These are phyloP conservation scores for Bhutanitis thaidina DNA, from an alignment of 2,888 invertebrate genomes.

Conservation along the genomic window DNA sequence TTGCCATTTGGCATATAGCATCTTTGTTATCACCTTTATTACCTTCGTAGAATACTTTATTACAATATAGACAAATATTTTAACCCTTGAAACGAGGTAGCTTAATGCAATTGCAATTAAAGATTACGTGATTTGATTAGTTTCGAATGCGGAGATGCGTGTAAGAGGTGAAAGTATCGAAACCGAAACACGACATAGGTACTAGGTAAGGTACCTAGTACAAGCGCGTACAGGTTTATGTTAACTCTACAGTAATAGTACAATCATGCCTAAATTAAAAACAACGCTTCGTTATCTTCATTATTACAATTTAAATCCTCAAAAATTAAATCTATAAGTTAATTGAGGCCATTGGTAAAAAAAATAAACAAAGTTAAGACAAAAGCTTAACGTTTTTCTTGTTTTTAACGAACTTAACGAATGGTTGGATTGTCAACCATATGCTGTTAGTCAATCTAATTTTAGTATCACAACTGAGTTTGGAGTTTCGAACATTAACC, in stretches of 20 bases:
- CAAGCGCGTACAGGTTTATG: slow-evolving; percentile 53
- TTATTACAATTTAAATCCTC: neutral
- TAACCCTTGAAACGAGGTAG: neutral
- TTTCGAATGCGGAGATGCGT: slow-evolving; percentile 40
- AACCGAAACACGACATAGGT: too few species aligned
- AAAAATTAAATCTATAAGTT: too few species aligned
- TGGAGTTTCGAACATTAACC: slow-evolving; percentile 6
- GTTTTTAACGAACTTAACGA: slow-evolving; percentile 11
- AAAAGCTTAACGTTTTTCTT: slow-evolving; percentile 8
- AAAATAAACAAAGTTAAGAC: neutral
- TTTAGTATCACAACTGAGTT: slow-evolving; percentile 22
- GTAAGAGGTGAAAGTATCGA: slow-evolving; percentile 68
- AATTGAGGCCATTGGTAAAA: neutral
- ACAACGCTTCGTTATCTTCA: slow-evolving; percentile 12
- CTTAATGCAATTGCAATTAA: neutral
- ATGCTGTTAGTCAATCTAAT: slow-evolving; percentile 62
- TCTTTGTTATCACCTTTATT: too few species aligned
- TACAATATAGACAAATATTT: too few species aligned
- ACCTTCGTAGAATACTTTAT: too few species aligned
- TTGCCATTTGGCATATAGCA: too few species aligned
- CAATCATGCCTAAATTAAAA: slow-evolving; percentile 31
- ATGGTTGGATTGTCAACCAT: slow-evolving; percentile 50
- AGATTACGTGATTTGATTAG: too few species aligned
- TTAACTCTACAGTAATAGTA: slow-evolving; percentile 42
- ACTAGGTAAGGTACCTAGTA: slow-evolving; percentile 24